Conservation (phyloP, 2,113 vertebrate genomes). For the Piprites chloris region DNA sequence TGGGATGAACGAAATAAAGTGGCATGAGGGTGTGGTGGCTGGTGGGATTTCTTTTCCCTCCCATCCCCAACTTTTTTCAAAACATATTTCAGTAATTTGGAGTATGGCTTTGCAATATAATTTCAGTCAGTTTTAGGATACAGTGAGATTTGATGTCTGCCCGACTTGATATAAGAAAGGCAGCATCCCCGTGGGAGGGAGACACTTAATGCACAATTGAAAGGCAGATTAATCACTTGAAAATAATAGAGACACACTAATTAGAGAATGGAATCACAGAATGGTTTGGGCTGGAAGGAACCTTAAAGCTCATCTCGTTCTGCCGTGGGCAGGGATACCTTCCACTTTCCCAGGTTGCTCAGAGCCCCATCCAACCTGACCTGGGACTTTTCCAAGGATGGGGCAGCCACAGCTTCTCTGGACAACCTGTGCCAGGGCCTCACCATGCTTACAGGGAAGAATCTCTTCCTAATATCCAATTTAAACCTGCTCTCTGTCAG, state of each 20-base stretch:
- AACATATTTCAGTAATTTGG: not conserved
- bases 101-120: not conserved
- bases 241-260: not conserved
- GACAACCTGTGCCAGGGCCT: not conserved
- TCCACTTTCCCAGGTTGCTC: not conserved
- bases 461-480: not conserved
- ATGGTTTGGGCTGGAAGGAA: not conserved
- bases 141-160: not conserved
- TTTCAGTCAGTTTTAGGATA: not conserved
- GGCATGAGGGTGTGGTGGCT: not conserved
- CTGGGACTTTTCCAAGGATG: accelerated
- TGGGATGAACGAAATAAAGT: not conserved
- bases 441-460: accelerated
- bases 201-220: not conserved
- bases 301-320: not conserved
- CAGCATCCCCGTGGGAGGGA: not conserved
- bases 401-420: not conserved
- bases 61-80: not conserved
- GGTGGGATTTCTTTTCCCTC: not conserved
- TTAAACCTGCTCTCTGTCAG: not conserved
- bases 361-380: accelerated
- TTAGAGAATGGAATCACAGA: not conserved
- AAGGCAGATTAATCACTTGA: not conserved
- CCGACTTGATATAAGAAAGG: not conserved
- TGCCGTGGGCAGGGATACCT: not conserved